These are phyloP conservation scores for Trachymyrmex cornetzi DNA, from an alignment of 1,140 invertebrate genomes.

Conservation along the genomic window DNA sequence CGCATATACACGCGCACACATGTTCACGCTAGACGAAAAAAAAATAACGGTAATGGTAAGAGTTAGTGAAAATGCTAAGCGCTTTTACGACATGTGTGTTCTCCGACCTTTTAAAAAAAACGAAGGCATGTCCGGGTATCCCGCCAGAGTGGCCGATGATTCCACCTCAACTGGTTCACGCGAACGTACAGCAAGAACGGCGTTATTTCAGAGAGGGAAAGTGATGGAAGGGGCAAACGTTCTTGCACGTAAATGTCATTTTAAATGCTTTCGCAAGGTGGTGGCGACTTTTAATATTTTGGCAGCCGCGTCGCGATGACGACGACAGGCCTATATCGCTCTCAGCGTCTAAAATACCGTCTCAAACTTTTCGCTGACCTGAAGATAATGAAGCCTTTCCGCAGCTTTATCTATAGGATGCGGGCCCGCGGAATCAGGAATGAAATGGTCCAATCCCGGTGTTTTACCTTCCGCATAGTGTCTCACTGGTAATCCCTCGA, in stretches of 20 bases:
- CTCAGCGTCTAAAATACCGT: not conserved
- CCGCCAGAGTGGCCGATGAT: constrained; percentile 20
- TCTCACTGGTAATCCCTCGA: constrained; percentile 1
- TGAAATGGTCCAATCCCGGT: not conserved
- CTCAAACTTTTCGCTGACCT: not conserved
- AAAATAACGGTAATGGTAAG: constrained; percentile 23
- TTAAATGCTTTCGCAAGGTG: constrained; percentile 34
- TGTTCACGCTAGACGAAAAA: not conserved
- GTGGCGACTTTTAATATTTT: constrained; percentile 36
- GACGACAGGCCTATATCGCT: not conserved
- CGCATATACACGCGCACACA: too few species aligned
- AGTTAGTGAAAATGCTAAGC: constrained; percentile 24
- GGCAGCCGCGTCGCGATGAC: not conserved
- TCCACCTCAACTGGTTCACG: constrained; percentile 26
- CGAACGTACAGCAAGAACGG: not conserved
- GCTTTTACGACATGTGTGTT: constrained; percentile 14
- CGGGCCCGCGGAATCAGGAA: not conserved
- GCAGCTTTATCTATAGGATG: not conserved
- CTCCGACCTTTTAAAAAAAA: constrained; percentile 20
- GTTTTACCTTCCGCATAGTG: not conserved
- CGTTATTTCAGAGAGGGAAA: constrained; percentile 26
- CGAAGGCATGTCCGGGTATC: constrained; percentile 26
- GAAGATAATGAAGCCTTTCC: not conserved
- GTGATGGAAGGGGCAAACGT: constrained; percentile 23
- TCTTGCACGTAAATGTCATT: constrained; percentile 27